phyloP scores from a whole-genome alignment of 2,888 invertebrate species.

The Perdita meconis region DNA sequence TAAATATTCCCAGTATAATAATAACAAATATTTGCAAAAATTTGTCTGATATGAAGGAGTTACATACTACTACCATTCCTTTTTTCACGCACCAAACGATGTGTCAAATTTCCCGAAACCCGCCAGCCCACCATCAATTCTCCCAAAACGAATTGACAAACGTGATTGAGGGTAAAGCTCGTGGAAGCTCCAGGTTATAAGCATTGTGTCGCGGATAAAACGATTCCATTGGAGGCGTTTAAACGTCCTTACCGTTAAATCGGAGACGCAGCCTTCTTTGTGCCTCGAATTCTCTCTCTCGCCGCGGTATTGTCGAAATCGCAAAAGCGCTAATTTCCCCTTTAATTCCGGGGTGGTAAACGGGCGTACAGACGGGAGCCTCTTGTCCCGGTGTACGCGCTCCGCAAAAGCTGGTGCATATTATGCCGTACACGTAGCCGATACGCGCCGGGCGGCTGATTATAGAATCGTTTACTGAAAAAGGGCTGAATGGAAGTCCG shows the following conservation, averaged over 20 bases:
- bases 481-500: slow-evolving; percentile 47
- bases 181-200: not conserved
- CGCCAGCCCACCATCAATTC: not conserved
- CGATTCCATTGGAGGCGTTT: slow-evolving; percentile 23
- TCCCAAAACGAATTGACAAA: not conserved
- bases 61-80: not conserved
- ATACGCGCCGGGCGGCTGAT: slow-evolving; percentile 37
- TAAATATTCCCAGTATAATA: too few species aligned
- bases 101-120: not conserved
- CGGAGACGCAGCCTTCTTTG: not conserved
- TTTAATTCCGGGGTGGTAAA: slow-evolving; percentile 10
- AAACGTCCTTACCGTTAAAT: slow-evolving; percentile 14
- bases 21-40: too few species aligned
- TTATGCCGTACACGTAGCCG: slow-evolving; percentile 51
- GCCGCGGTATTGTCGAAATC: slow-evolving; percentile 1
- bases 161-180: too few species aligned
- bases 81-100: not conserved
- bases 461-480: slow-evolving; percentile 52
- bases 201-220: not conserved
- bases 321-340: slow-evolving; percentile 44
- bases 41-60: too few species aligned
- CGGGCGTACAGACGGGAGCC: too few species aligned
- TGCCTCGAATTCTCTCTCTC: not conserved
- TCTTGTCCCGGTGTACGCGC: slow-evolving; percentile 20
- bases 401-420: slow-evolving; percentile 43